Percentiles rank a stretch among this genome's conserved stretches.
Conservation (phyloP, 2,797 vertebrate species). For the Lates japonicus region DNA sequence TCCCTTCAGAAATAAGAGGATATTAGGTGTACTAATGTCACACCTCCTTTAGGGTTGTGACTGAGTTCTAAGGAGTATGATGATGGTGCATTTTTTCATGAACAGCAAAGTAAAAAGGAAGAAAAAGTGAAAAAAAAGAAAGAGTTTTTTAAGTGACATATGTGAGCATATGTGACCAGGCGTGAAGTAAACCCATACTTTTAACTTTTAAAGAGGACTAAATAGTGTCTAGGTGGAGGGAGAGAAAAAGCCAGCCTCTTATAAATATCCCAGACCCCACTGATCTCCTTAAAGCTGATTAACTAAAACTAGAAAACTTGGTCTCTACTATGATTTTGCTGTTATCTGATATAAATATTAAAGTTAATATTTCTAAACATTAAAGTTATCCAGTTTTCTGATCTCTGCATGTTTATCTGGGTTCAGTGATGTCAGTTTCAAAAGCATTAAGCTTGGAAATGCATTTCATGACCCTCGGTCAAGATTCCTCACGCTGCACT, state of each 20-base stretch:
- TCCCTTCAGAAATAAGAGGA: conserved; percentile 4
- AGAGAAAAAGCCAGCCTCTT: not conserved
- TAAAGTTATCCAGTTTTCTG: not conserved
- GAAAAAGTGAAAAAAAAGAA: not conserved
- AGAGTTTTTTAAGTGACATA: not conserved
- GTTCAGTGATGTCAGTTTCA: not conserved
- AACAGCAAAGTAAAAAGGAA: not conserved
- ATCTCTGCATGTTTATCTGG: not conserved
- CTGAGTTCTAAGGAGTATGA: not conserved
- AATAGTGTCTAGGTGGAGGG: not conserved
- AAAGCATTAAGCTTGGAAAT: not conserved
- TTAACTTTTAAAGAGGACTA: not conserved
- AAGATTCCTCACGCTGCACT: not conserved
- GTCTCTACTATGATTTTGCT: not conserved
- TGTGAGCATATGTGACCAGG: too few species aligned
- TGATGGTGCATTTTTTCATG: conserved; percentile 12
- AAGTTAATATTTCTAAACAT: not conserved
- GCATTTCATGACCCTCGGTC: too few species aligned
- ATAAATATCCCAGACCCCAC: not conserved
- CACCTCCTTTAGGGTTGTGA: conserved; percentile 1
- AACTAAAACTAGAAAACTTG: too few species aligned
- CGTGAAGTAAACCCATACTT: too few species aligned
- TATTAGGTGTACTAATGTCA: conserved; percentile 24
- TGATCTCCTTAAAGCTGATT: too few species aligned
- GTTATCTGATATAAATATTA: not conserved